These are phyloP conservation scores for Intellagama lesueurii DNA, from an alignment of 2,797 vertebrate genomes.

Conservation along the genomic window DNA sequence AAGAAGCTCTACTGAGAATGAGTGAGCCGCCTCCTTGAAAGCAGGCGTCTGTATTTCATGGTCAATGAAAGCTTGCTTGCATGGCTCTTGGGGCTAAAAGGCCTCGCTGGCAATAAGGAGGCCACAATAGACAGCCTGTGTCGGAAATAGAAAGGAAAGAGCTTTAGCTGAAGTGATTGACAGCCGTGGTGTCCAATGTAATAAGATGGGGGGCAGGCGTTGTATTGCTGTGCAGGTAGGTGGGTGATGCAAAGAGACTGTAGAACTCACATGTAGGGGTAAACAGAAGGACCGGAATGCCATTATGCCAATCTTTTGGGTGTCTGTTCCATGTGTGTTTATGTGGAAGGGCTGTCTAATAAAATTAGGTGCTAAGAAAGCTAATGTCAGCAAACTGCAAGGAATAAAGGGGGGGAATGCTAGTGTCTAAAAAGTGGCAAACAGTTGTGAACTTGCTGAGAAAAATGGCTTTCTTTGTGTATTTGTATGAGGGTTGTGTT, in stretches of 20 bases:
- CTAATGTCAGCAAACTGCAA: rapidly evolving
- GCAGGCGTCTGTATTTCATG: not conserved
- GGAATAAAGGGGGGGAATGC: not conserved
- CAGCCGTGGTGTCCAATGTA: constrained; percentile 27
- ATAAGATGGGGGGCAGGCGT: constrained; percentile 43
- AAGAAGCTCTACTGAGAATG: not conserved
- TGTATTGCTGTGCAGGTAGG: constrained; percentile 34
- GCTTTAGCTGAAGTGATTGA: constrained; percentile 33
- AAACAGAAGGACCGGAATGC: constrained; percentile 55
- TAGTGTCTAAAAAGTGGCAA: not conserved
- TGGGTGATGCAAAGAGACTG: constrained; percentile 21
- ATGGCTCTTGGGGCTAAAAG: constrained; percentile 34
- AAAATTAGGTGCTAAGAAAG: rapidly evolving
- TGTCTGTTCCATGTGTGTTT: not conserved
- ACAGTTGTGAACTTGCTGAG: rapidly evolving
- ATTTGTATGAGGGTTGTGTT: not conserved
- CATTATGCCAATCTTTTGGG: constrained; percentile 20
- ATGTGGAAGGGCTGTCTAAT: not conserved
- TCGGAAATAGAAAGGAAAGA: constrained; percentile 57
- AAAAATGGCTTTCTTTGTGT: not conserved
- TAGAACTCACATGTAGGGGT: constrained; percentile 57
- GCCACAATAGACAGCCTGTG: constrained; percentile 46
- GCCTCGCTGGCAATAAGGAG: constrained; percentile 46
- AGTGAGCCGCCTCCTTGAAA: not conserved
- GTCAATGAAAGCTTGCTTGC: not conserved